phyloP scores from a whole-genome alignment of 2,113 vertebrate species.

The Misgurnus anguillicaudatus region DNA sequence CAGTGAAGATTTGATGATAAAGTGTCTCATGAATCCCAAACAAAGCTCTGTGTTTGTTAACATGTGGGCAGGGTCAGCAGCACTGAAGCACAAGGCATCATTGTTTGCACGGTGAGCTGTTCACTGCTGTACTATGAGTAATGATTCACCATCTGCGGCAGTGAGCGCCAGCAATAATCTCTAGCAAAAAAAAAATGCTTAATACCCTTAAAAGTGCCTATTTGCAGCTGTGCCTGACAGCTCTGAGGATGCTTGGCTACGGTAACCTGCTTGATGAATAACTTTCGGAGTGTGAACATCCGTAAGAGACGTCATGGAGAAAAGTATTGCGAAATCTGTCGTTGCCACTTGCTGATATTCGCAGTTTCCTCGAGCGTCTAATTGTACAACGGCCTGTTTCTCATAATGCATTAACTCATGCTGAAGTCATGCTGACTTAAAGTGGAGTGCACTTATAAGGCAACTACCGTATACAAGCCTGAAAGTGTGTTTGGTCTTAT shows the following conservation, averaged over 20 bases:
- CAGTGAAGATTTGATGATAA: not conserved
- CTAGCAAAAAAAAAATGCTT: not conserved
- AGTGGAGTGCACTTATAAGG: constrained; percentile 11
- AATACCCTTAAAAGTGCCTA: not conserved
- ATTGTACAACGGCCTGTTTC: constrained; percentile 35
- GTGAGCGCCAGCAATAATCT: not conserved
- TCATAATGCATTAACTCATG: constrained; percentile 18
- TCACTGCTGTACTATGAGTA: constrained; percentile 33
- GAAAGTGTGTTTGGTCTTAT: not conserved
- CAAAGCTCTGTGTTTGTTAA: constrained; percentile 20
- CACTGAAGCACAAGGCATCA: constrained; percentile 14
- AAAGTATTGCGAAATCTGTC: not conserved
- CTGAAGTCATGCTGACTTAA: not conserved
- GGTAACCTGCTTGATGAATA: not conserved
- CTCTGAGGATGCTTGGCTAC: not conserved
- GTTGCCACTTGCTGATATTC: constrained; percentile 29
- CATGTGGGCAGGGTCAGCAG: constrained; percentile 18
- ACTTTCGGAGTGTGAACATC: not conserved
- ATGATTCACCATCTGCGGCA: constrained; percentile 27
- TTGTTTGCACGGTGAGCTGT: constrained; percentile 28
- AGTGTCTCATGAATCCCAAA: constrained; percentile 21
- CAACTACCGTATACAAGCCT: constrained; percentile 1
- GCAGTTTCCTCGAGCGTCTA: constrained; percentile 32
- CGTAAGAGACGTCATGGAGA: too few species aligned
- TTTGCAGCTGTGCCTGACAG: not conserved